Base-by-base conservation (phyloP, 1,140 invertebrate species). In the Listronotus bonariensis region DNA sequence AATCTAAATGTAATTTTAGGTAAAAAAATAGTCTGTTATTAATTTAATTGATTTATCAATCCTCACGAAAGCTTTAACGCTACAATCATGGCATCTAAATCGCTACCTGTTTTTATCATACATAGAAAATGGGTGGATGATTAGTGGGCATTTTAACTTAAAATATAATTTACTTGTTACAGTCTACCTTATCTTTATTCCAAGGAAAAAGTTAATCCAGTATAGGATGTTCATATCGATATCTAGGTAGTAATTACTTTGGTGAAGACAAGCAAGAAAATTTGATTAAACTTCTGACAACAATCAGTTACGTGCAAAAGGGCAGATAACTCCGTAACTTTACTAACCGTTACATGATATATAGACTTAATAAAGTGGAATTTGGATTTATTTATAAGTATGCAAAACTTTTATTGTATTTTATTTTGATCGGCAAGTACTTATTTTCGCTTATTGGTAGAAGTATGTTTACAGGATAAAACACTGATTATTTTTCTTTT, bases 211-310 rank as follows among this genome's bases (percentile, higher is more conserved):
- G 12, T 34, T 53, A 15, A 53, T 52, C 34, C 43, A 42, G 6
- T 43, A 49, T 26, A 31, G 46, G 46, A 51, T 62, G 41, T 42
- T 62, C 49, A 43, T 62, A 62, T 62, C 48, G 49, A 62, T 53
- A 62, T 53, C 48, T 38, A 26, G 14, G 9, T 62, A 62, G 59
- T 62, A 62, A 62, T 62, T 62, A 62, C 40, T 14, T 62, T 18
- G 59, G 59, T 53, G 36, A 20, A 53, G 32, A 48, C 42, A 55
- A 40, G 52, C 53, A 63, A 63, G 61, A 56, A 63, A 63, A 63
- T 56, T 63, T 63, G 61, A 63, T 63, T 63, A 63, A 55, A 56
- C 52, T 56, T 63, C 61, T 55, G 61, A 63, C 61, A 63, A 63
- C 61, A 63, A 63, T 63, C 61, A 63, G 55, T 63, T 63, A 63